Conservation (phyloP, 2,113 vertebrate genomes). For the Orcinus orca region DNA sequence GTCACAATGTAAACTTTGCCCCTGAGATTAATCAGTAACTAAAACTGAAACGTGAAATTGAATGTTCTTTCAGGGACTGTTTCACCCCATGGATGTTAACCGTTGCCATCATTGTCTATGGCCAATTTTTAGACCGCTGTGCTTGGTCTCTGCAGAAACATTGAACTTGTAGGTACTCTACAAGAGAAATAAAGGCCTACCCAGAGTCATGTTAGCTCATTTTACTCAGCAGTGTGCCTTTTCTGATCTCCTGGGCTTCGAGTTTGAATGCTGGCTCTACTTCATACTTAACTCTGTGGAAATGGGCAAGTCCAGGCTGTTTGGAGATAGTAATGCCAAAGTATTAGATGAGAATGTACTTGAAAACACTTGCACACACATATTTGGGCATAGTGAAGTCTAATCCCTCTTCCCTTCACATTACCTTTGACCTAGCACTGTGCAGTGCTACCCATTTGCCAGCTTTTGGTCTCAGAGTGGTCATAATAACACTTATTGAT, state of each 20-base stretch:
- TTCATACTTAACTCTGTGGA: not conserved
- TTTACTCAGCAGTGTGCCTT: not conserved
- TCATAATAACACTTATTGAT: not conserved
- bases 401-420: not conserved
- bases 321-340: not conserved
- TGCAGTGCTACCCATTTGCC: not conserved
- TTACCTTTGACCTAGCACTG: not conserved
- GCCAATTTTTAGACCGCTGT: not conserved
- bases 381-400: not conserved
- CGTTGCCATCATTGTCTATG: not conserved
- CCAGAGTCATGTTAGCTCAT: not conserved
- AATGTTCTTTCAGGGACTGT: not conserved
- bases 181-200: not conserved
- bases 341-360: not conserved
- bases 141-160: not conserved
- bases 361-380: not conserved
- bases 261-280: not conserved
- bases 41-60: not conserved
- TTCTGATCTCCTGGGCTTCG: not conserved
- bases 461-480: not conserved
- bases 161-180: not conserved
- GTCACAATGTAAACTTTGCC: not conserved
- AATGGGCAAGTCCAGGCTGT: not conserved
- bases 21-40: not conserved
- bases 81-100: not conserved